Percentiles rank a stretch among this genome's conserved stretches.
Conservation (phyloP, 1,140 invertebrate genomes). For the Cryptotermes secundus region DNA sequence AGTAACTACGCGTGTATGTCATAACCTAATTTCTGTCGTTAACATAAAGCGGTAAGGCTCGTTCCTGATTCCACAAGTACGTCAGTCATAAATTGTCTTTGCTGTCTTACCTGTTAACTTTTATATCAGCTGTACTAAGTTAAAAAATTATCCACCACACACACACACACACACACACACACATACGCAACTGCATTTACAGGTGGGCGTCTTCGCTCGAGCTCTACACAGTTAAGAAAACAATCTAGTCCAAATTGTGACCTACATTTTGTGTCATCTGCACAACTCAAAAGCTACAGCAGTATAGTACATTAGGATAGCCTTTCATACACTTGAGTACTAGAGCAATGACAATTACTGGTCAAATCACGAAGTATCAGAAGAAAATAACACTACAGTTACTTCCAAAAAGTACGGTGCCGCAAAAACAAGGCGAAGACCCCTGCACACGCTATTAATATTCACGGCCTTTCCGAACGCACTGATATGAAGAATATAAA, state of each 20-base stretch:
- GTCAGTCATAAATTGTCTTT: background rate
- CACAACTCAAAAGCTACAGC: background rate
- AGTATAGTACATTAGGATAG: background rate
- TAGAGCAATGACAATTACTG: background rate
- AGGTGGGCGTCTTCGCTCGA: background rate
- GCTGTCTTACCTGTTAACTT: background rate
- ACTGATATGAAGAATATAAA: background rate
- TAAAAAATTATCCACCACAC: background rate
- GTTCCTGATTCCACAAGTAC: background rate
- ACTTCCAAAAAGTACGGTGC: background rate
- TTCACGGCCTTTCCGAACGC: background rate
- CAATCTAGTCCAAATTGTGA: background rate
- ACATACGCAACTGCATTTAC: background rate
- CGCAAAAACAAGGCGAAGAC: background rate
- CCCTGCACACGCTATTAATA: background rate
- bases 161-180: background rate
- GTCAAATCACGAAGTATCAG: background rate
- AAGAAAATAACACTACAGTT: background rate
- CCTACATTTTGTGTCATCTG: background rate
- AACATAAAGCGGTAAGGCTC: too few relatives aligned
- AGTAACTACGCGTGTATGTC: too few relatives aligned
- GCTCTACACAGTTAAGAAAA: background rate
- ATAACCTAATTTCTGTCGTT: too few relatives aligned
- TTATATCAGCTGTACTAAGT: background rate
- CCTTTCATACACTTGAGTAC: background rate